These are phyloP conservation scores for Nasonovia ribisnigri DNA, from an alignment of 2,888 invertebrate genomes.

Conservation along the genomic window DNA sequence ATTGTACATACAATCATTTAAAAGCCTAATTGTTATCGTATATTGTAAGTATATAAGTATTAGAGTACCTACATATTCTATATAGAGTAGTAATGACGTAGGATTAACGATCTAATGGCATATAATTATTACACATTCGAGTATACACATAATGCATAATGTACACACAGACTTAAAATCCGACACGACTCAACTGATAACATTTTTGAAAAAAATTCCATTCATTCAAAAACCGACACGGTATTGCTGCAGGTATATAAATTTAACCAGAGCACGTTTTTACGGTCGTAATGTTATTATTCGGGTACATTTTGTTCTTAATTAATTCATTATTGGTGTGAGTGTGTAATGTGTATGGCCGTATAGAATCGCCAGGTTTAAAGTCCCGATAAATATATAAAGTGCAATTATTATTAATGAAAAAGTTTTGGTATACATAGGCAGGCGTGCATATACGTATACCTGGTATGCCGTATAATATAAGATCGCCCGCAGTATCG, in stretches of 20 bases:
- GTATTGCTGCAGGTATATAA: not conserved
- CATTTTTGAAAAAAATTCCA: not conserved
- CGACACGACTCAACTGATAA: not conserved
- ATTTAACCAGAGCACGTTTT: not conserved
- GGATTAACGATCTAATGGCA: not conserved
- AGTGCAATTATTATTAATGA: not conserved
- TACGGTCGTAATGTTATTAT: not conserved
- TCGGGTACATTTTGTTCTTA: not conserved
- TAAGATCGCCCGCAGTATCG: constrained; percentile 5
- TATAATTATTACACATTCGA: not conserved
- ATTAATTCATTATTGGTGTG: not conserved
- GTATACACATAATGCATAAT: not conserved
- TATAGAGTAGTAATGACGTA: not conserved
- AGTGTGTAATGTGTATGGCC: not conserved
- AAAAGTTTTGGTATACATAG: not conserved
- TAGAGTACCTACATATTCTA: not conserved
- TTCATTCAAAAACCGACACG: not conserved
- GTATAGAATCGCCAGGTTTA: not conserved
- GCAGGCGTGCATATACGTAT: not conserved
- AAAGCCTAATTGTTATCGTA: not conserved
- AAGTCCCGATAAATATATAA: not conserved
- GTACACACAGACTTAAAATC: not conserved
- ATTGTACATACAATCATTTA: not conserved
- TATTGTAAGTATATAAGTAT: not conserved
- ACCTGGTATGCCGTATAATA: not conserved